These are phyloP conservation scores for Coturnix japonica DNA, from an alignment of 2,113 vertebrate genomes.

Conservation along the genomic window DNA sequence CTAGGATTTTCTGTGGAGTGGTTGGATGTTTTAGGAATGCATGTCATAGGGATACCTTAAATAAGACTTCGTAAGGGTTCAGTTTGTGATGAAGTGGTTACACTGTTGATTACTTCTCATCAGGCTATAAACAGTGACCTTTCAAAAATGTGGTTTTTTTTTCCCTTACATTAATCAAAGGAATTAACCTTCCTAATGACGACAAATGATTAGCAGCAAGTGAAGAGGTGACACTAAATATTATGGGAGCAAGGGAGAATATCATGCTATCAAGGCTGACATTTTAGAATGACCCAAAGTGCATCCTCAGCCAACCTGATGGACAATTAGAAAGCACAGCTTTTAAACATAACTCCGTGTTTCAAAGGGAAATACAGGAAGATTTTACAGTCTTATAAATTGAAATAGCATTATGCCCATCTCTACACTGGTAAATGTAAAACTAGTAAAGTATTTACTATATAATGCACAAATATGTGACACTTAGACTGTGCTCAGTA, in stretches of 20 bases:
- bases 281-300: not conserved
- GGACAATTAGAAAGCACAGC: not conserved
- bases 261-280: not conserved
- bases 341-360: not conserved
- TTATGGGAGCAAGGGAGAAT: not conserved
- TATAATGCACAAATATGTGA: not conserved
- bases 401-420: not conserved
- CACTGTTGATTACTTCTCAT: not conserved
- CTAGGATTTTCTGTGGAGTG: not conserved
- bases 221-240: not conserved
- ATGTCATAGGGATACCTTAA: not conserved
- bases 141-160: not conserved
- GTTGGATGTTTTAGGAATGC: not conserved
- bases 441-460: not conserved
- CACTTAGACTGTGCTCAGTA: not conserved
- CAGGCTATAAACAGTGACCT: not conserved
- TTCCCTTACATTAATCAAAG: not conserved
- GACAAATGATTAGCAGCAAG: not conserved
- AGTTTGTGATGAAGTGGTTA: not conserved
- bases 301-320: not conserved
- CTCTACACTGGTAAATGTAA: not conserved
- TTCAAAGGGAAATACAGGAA: not conserved
- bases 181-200: not conserved
- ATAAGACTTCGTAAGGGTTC: rapidly evolving
- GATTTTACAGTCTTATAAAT: not conserved